Percentiles rank a stretch among this genome's conserved stretches.
These are phyloP conservation scores for Meandrina meandrites DNA, from an alignment of 92 coral and sea anemone species.

Conservation along the genomic window DNA sequence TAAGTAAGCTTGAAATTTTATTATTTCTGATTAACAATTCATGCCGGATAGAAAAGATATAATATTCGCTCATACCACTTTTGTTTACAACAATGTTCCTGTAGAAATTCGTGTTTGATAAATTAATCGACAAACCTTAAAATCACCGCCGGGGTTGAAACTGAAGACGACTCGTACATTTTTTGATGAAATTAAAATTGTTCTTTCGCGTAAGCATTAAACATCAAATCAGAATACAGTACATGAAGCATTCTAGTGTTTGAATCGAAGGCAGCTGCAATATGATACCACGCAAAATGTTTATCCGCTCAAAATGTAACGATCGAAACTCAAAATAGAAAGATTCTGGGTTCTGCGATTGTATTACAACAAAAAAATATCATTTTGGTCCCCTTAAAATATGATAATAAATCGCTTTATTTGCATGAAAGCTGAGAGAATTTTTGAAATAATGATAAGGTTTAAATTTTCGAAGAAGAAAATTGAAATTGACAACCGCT, in stretches of 20 bases:
- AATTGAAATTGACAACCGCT: slow-evolving; percentile 12
- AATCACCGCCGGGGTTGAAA: neutral
- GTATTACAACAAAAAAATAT: neutral
- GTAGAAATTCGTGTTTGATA: neutral
- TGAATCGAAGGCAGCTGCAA: slow-evolving; percentile 1
- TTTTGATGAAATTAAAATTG: neutral
- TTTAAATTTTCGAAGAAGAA: neutral
- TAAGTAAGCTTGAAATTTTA: slow-evolving; percentile 3
- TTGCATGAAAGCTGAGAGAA: neutral
- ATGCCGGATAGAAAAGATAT: neutral
- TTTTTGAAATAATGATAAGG: neutral
- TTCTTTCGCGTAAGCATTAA: neutral
- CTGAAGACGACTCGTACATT: neutral
- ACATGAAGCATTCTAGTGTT: neutral
- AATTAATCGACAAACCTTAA: neutral
- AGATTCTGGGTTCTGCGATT: neutral
- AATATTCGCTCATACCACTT: neutral
- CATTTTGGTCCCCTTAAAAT: neutral
- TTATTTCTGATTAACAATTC: slow-evolving; percentile 22
- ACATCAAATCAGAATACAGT: neutral
- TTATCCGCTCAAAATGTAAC: neutral
- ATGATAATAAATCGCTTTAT: neutral
- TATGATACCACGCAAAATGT: neutral
- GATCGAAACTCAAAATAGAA: neutral
- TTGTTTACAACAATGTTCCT: neutral